Conservation (phyloP, 2,797 vertebrate genomes). For the Sebastes kiyomatsui region DNA sequence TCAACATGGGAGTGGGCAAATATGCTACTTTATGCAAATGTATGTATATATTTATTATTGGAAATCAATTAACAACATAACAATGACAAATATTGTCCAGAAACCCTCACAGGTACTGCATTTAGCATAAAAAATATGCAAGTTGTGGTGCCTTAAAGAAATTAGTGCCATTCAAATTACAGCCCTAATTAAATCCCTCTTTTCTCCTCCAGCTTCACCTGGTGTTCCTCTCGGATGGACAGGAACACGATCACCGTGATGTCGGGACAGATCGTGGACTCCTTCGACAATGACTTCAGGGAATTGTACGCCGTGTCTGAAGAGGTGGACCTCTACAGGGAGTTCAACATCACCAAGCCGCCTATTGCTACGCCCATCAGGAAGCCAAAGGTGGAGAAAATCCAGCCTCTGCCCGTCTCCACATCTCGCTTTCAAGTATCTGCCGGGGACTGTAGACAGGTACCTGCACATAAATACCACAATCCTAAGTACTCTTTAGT, state of each 20-base stretch:
- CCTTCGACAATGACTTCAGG: conserved; percentile 92
- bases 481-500: conserved; percentile 96
- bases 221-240: conserved; percentile 92
- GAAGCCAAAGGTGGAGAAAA: conserved; percentile 58
- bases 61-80: no score
- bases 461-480: conserved; percentile 92
- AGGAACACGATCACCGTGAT: conserved; percentile 91
- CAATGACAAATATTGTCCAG: no score
- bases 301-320: conserved; percentile 94
- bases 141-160: no score
- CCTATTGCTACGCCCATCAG: conserved; percentile 57
- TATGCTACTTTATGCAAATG: no score
- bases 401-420: conserved; percentile 41
- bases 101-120: no score
- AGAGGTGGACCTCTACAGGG: conserved; percentile 88
- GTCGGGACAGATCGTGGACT: conserved; percentile 90
- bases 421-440: conserved; percentile 82
- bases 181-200: background rate
- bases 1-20: no score
- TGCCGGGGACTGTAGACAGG: conserved; percentile 70
- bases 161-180: fast-evolving
- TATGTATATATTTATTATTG: no score
- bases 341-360: conserved; percentile 86
- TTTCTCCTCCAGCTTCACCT: conserved; percentile 87
- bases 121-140: no score